These are phyloP conservation scores for Tenodera sinensis DNA, from an alignment of 2,888 invertebrate genomes.

Conservation along the genomic window DNA sequence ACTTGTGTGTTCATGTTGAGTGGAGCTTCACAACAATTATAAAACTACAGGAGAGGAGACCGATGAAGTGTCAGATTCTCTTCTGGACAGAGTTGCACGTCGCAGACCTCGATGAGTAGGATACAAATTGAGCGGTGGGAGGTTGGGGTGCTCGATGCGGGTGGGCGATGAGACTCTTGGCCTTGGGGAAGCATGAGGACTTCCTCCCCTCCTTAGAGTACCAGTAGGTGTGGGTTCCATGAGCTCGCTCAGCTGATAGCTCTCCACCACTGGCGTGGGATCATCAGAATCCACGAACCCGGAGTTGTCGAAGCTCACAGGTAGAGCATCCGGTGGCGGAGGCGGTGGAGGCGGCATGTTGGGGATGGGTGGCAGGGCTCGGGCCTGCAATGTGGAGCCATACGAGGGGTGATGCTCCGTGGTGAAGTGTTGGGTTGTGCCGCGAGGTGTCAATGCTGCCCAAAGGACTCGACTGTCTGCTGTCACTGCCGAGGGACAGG, in stretches of 20 bases:
- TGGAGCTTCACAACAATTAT: not conserved
- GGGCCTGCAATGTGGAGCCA: constrained; percentile 35
- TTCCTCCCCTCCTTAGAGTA: constrained; percentile 32
- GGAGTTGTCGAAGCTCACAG: constrained; percentile 60
- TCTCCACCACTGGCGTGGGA: constrained; percentile 51
- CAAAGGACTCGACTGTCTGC: constrained; percentile 69
- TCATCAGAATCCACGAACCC: constrained; percentile 80
- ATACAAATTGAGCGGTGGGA: constrained; percentile 71
- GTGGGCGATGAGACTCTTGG: constrained; percentile 77
- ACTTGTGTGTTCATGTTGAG: not conserved
- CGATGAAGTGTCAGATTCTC: constrained; percentile 20
- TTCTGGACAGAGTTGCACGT: constrained; percentile 37
- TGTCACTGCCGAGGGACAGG: constrained; percentile 49
- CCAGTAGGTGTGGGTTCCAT: constrained; percentile 43
- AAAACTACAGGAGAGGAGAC: constrained; percentile 10
- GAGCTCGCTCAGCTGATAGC: constrained; percentile 29
- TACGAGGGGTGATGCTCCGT: constrained; percentile 31
- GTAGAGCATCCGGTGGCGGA: constrained; percentile 35
- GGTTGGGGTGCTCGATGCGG: constrained; percentile 75
- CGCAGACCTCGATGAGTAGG: constrained; percentile 46
- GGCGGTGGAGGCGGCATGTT: constrained; percentile 21
- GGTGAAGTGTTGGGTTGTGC: constrained; percentile 65
- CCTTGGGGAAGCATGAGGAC: constrained; percentile 44
- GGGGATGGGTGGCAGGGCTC: constrained; percentile 35
- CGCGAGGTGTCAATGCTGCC: constrained; percentile 79